Base-by-base conservation (phyloP, 30 jellyfish, hydroid and myxozoan genomes). In the Catostylus mosaicus region DNA sequence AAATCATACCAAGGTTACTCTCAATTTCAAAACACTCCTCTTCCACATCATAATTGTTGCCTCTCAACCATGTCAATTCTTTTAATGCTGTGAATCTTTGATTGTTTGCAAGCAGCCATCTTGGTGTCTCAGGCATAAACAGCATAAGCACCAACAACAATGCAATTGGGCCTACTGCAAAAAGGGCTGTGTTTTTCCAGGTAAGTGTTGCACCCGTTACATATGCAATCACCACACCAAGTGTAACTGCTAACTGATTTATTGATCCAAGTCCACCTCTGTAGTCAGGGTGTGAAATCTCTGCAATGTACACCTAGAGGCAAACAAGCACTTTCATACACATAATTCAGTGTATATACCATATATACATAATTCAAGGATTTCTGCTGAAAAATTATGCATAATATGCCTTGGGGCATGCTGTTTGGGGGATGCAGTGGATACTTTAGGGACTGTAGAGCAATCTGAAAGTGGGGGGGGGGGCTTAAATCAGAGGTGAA, bases 231-330 rank as follows among this genome's bases (percentile, higher is more conserved):
- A 87, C 36, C 51, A 93, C 85, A 2, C 99, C 99, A 20, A 83
- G 52, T 20, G 94, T 83, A 1, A 93, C 88, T 12, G 97, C 99
- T 34, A 93, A 82, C 61, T 93, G 99, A 73, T 93, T 93, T 33
- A 93, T 54, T n/a, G 99, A 88, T 11, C 99, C 99, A 48, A 93
- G 96, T 16, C 97, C 99, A 11, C 99, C 99, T 34, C 99, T 90
- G 67, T 80, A 62, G 22, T 85, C 31, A 26, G 97, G 88, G 24
- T 95, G 89, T 3, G 99, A 84, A 22, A 93, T 77, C 73, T 93
- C 99, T 67, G 97, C 99, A 20, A 93, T 93, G 66, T 93, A 93
- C 52, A 93, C 96, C 99, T 93, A 30, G 18, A 70, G 12, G n/a
- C n/a, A n/a, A n/a, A n/a, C n/a, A n/a, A n/a, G n/a, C n/a, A n/a